A percentile compares a stretch with the other conserved stretches of the same genome.
Conservation (phyloP, 1,140 invertebrate genomes). For the Trichoplusia ni region DNA sequence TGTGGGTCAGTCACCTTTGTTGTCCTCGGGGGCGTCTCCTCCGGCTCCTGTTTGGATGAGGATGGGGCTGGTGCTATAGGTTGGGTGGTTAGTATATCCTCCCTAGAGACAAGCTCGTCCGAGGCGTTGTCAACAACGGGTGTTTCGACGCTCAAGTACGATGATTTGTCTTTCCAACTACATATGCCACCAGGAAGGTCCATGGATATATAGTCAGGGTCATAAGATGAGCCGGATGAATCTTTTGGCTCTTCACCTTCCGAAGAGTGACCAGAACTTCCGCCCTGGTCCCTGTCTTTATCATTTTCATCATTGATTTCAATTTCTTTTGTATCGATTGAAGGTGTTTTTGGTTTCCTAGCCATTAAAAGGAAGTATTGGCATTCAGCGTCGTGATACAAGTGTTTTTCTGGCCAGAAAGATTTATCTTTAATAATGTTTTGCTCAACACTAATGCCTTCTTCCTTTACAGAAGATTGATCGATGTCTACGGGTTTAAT, state of each 20-base stretch:
- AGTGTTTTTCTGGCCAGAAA: slow-evolving; percentile 84
- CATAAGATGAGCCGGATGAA: slow-evolving; percentile 68
- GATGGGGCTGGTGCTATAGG: slow-evolving; percentile 57
- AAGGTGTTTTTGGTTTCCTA: slow-evolving; percentile 68
- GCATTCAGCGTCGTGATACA: slow-evolving; percentile 85
- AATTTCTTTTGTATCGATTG: slow-evolving; percentile 64
- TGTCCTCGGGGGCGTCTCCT: slow-evolving; percentile 52
- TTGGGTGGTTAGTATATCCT: slow-evolving; percentile 78
- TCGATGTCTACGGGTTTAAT: slow-evolving; percentile 32
- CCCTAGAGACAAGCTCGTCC: slow-evolving; percentile 29
- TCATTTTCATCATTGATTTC: slow-evolving; percentile 80
- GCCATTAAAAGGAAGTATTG: slow-evolving; percentile 80
- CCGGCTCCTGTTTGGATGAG: slow-evolving; percentile 69
- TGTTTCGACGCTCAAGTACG: slow-evolving; percentile 85
- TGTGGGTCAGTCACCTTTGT: slow-evolving; percentile 77
- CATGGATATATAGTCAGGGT: slow-evolving; percentile 86
- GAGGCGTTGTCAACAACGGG: slow-evolving; percentile 46
- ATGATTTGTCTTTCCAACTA: slow-evolving; percentile 92
- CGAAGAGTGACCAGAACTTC: slow-evolving; percentile 83
- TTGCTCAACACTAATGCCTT: slow-evolving; percentile 43
- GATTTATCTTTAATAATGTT: slow-evolving; percentile 80
- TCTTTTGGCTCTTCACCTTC: slow-evolving; percentile 71
- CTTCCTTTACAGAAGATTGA: slow-evolving; percentile 23
- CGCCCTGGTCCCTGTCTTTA: slow-evolving; percentile 83
- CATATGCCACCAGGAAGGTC: slow-evolving; percentile 89